Base-by-base conservation (phyloP, 2,797 vertebrate species). In the Scleropages formosus region DNA sequence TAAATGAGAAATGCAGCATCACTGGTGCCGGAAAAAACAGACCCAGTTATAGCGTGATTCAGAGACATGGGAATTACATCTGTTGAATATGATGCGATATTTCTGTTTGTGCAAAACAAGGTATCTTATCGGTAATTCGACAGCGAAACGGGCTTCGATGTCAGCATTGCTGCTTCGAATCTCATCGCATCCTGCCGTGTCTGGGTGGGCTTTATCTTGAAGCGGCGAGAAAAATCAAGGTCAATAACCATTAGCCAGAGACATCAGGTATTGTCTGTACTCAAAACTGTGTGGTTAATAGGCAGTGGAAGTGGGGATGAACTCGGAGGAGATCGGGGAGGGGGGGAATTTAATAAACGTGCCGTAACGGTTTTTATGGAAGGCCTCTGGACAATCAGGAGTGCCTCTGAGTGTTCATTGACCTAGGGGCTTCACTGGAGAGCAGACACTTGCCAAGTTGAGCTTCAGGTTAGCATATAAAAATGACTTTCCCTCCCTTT, bases 51-150 rank as follows among this genome's bases (percentile, higher is more conserved):
- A 49, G 53, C 51, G 74, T 68, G n/a, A 20, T 68, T 69, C 31
- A 68, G 3, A 26, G 75, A n/a, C 46, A 22, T 62, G 69, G 51
- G 51, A 71, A 31, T 58, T 31, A 15, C 18, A 18, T 68, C 56
- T 11, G 53, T 51, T 75, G 56, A 69, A 68, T 75, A 24, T 75
- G 65, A 75, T 61, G 66, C 56, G 46, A 61, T 61, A 47, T 49
- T 67, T 67, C 12, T 49, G 53, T 31, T 72, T 39, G 27, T 67
- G 49, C 47, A 27, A 67, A 69, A 53, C 67, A 15, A 67, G 46
- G 56, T 58, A 27, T 49, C 22, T 61, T 20, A 72, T 72, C 69
- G 72, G 18, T 59, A 16, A 31, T 27, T 16, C 16, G 49, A 59
- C 53, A 31, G 53, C 72, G 69, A 51, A 39, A 72, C 51, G 6